These are phyloP conservation scores for Diorhabda sublineata DNA, from an alignment of 1,140 invertebrate species.

Conservation along the genomic window DNA sequence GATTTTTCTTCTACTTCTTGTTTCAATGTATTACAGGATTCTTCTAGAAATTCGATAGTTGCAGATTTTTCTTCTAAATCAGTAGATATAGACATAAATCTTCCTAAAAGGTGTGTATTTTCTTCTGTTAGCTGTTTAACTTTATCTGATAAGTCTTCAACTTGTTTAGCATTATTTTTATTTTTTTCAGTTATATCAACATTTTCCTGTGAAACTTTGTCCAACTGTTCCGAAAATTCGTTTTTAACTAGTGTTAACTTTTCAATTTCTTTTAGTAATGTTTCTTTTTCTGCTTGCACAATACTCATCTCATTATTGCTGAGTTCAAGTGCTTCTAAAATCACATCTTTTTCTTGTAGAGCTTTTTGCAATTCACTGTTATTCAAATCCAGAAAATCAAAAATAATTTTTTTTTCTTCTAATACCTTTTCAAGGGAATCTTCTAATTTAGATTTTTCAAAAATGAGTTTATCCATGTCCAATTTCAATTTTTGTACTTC, in stretches of 20 bases:
- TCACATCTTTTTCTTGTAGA: constrained; percentile 24
- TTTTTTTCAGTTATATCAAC: constrained; percentile 16
- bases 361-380: constrained; percentile 22
- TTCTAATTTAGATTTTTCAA: not conserved
- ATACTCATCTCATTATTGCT: constrained; percentile 27
- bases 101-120: constrained; percentile 1
- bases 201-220: constrained; percentile 16
- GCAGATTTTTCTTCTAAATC: constrained; percentile 13
- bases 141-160: constrained; percentile 12
- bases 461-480: not conserved
- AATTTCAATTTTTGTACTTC: not conserved
- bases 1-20: constrained; percentile 3
- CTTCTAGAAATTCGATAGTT: constrained; percentile 1
- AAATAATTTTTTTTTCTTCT: constrained; percentile 24
- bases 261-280: constrained; percentile 1
- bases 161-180: constrained; percentile 8
- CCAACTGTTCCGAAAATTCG: constrained; percentile 23
- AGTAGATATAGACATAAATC: constrained; percentile 2
- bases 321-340: constrained; percentile 27
- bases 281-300: constrained; percentile 4
- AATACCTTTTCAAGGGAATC: constrained; percentile 7
- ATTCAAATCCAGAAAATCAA: constrained; percentile 26
- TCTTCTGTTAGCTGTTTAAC: constrained; percentile 7
- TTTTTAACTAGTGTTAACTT: constrained; percentile 16
- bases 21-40: constrained; percentile 2